These are phyloP conservation scores for Lepidostoma basale DNA, from an alignment of 1,140 invertebrate species.

Conservation along the genomic window DNA sequence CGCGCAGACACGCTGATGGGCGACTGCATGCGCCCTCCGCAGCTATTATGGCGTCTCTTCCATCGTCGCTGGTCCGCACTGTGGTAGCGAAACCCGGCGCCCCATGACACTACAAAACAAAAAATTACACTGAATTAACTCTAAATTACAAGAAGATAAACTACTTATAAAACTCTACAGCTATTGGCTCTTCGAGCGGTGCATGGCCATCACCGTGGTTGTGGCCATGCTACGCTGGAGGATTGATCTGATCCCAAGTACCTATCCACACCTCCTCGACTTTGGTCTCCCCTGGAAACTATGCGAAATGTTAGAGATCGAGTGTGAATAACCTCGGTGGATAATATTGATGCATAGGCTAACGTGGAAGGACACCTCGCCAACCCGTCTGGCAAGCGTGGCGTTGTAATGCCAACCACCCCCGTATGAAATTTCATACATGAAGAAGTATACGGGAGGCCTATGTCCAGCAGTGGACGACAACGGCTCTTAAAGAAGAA, in stretches of 20 bases:
- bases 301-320: too few relatives aligned
- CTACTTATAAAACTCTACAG: neutral
- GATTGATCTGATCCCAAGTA: neutral
- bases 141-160: neutral
- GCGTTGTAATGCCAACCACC: too few relatives aligned
- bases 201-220: neutral
- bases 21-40: slow-evolving; percentile 69
- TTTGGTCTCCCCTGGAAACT: too few relatives aligned
- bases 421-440: too few relatives aligned
- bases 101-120: slow-evolving; percentile 18
- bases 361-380: too few relatives aligned
- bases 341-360: too few relatives aligned
- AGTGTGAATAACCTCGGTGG: too few relatives aligned
- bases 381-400: too few relatives aligned
- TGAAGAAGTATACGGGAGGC: too few relatives aligned
- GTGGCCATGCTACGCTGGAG: neutral
- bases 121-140: neutral
- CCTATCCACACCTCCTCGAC: neutral
- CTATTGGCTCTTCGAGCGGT: neutral
- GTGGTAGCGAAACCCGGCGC: slow-evolving; percentile 61
- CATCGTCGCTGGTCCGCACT: slow-evolving; percentile 69
- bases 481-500: too few relatives aligned
- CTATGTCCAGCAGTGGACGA: too few relatives aligned
- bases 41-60: slow-evolving; percentile 64
- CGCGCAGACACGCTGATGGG: slow-evolving; percentile 66